phyloP scores from a whole-genome alignment of 2,113 vertebrate genomes.

The Aix galericulata region DNA sequence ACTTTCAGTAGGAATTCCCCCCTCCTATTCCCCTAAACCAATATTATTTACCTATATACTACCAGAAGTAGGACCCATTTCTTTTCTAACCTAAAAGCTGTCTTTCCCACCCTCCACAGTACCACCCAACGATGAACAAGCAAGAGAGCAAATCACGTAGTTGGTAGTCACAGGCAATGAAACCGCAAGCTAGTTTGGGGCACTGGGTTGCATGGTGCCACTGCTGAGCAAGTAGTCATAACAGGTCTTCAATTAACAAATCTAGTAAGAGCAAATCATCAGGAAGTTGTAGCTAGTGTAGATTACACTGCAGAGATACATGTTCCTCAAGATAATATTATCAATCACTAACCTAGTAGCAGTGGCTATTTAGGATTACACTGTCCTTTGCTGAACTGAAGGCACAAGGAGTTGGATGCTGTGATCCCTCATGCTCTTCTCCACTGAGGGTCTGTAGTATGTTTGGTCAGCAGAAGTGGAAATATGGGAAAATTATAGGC shows the following conservation, averaged over 20 bases:
- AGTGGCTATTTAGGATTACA: background rate
- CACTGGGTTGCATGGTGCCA: background rate
- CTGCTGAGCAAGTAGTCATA: background rate
- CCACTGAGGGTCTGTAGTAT: background rate
- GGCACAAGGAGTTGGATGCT: background rate
- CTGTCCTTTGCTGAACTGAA: background rate
- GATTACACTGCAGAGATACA: background rate
- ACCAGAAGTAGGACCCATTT: background rate
- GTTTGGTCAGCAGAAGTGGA: background rate
- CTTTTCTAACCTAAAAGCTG: background rate
- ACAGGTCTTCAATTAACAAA: background rate
- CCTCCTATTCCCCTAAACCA: background rate
- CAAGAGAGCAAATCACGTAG: background rate
- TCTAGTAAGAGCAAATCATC: background rate
- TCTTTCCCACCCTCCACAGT: background rate
- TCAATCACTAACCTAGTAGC: background rate
- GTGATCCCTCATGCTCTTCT: background rate
- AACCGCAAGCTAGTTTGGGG: background rate
- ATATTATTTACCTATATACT: background rate
- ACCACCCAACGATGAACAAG: background rate
- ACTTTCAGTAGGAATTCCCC: background rate
- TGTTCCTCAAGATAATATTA: accelerated
- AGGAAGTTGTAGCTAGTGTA: background rate
- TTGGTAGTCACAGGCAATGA: background rate
- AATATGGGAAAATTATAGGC: background rate